Conservation (phyloP, 1,140 invertebrate species). For the Tetramorium simillimum region DNA sequence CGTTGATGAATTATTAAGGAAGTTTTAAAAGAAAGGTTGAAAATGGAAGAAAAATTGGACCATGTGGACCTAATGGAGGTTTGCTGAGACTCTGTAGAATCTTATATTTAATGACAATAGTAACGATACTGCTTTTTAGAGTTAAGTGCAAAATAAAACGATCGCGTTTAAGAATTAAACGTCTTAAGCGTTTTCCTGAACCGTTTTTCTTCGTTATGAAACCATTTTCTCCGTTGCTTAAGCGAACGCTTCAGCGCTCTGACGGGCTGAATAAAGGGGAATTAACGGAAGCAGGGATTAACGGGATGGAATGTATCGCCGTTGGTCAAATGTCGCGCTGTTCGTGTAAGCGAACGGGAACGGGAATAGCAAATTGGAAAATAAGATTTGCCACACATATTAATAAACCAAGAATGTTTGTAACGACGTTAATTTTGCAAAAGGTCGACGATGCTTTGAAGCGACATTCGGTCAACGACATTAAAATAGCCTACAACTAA, state of each 20-base stretch:
- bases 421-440: background rate
- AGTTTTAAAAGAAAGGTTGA: background rate
- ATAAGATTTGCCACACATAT: slow-evolving; percentile 29
- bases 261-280: slow-evolving; percentile 30
- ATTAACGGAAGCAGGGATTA: slow-evolving; percentile 52
- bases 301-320: slow-evolving; percentile 53
- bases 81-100: background rate
- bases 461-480: background rate
- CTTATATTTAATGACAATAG: slow-evolving; percentile 7
- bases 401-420: slow-evolving; percentile 21
- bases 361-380: slow-evolving; percentile 33
- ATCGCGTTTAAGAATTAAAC: background rate
- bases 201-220: slow-evolving; percentile 27
- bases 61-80: background rate
- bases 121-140: background rate
- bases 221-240: slow-evolving; percentile 7
- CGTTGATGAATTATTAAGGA: background rate
- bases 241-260: background rate
- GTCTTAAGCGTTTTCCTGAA: slow-evolving; percentile 2
- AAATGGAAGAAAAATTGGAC: background rate
- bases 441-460: background rate
- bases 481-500: background rate
- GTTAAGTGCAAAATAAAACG: slow-evolving; percentile 4
- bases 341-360: slow-evolving; percentile 24
- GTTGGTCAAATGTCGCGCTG: slow-evolving; percentile 53